Evolutionary conservation across 2,888 invertebrate species (phyloP), one percentile per base, ranked within the genome.

Genomic region (Onthophagus sagittarius): DNA sequence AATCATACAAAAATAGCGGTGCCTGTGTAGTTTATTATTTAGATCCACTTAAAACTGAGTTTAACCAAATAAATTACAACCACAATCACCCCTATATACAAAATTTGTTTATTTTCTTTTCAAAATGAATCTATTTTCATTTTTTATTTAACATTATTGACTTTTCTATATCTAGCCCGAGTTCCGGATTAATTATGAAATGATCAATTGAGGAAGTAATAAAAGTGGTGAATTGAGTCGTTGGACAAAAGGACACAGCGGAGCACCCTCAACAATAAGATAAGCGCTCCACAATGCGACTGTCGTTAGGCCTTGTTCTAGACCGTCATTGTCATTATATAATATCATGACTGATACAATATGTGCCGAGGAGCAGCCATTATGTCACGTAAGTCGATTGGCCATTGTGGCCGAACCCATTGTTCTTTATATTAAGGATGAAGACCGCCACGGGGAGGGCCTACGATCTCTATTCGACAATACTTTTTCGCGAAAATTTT

Each of bases 261-360:
- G 39, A 53, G 39, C 71, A 67, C 77, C 75, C 77, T 77, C 77
- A 77, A 82, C 82, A 81, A 82, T 81, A 77, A 77, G 79, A 79
- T 79, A 81, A 80, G 79, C 78, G 74, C 75, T 71, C 77, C 77
- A 81, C 81, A 81, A 81, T 80, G 79, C 78, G 79, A 74, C 78
- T 77, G 79, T 80, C 80, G 79, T 81, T 79, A 81, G 81, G 81
- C 81, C 82, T 83, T 83, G 83, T 82, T 83, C 83, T 82, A 81
- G 81, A 77, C 79, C 79, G 81, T 82, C 82, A 84, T 84, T 85
- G 84, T 84, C 83, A 83, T 84, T 84, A 84, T 84, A 84, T 84
- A 84, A 84, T 85, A 85, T 85, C 84, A 81, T 83, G 82, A 82
- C 82, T 84, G 84, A 84, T 84, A 84, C 84, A 84, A 83, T 84